Conservation (phyloP, 2,797 vertebrate species). For the Anguilla obscura region DNA sequence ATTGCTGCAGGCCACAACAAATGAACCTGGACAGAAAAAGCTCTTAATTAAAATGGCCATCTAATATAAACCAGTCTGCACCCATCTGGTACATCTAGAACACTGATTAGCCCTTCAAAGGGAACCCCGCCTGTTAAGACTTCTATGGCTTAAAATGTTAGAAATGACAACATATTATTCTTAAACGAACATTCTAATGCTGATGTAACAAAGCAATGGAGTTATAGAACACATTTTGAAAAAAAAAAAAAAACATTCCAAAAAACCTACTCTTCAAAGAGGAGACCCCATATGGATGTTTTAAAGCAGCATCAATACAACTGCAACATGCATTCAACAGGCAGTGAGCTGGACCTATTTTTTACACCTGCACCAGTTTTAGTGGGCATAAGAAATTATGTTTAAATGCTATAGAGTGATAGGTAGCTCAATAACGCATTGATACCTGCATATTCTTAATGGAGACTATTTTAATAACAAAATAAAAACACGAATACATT, state of each 20-base stretch:
- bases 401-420: neutral
- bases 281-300: neutral
- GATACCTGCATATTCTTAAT: conserved; percentile 49
- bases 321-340: neutral
- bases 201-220: too few species aligned
- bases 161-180: too few species aligned
- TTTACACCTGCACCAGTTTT: neutral
- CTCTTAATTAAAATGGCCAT: neutral
- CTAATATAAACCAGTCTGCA: neutral
- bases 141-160: too few species aligned
- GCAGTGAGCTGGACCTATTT: neutral
- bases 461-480: conserved; percentile 53
- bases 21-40: neutral
- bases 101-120: neutral
- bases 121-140: too few species aligned
- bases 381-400: neutral
- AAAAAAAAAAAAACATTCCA: too few species aligned
- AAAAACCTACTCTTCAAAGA: too few species aligned
- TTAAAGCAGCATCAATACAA: neutral
- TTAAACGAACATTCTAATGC: too few species aligned
- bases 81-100: neutral
- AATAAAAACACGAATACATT: conserved; percentile 62
- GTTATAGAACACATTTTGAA: too few species aligned
- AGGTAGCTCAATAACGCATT: neutral
- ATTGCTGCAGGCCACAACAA: neutral